Percentiles rank a stretch among this genome's conserved stretches.
Conservation (phyloP, 2,797 vertebrate genomes). For the Caiman crocodilus region DNA sequence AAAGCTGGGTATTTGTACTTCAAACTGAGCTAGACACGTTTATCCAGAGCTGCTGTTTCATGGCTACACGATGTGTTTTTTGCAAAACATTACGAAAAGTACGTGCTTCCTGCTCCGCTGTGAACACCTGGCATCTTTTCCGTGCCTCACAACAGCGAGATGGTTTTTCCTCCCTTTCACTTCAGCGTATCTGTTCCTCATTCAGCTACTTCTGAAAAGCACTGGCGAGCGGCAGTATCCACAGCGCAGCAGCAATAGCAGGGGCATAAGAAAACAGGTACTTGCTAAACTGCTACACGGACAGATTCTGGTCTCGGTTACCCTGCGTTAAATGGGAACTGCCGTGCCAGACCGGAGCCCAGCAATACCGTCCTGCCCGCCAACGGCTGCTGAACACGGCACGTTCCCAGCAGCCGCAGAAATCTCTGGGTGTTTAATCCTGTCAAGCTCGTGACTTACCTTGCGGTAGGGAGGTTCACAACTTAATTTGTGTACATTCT, state of each 20-base stretch:
- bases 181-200: background rate
- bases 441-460: background rate
- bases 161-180: background rate
- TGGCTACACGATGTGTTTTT: background rate
- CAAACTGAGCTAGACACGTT: background rate
- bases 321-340: accelerated
- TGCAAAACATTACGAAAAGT: slow-evolving; percentile 15
- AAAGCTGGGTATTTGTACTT: slow-evolving; percentile 38
- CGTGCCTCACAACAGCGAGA: background rate
- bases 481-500: background rate
- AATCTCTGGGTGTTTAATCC: background rate
- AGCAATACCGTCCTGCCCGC: background rate
- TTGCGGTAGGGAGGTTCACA: background rate
- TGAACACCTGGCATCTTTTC: background rate
- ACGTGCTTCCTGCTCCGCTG: background rate
- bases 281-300: background rate
- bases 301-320: accelerated
- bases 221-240: background rate
- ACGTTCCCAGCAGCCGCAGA: accelerated
- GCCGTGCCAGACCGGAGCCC: accelerated
- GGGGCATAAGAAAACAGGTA: background rate
- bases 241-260: background rate
- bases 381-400: background rate
- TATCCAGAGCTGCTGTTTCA: background rate
- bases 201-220: background rate